Conservation (phyloP, 2,113 vertebrate genomes). For the Saguinus midas region DNA sequence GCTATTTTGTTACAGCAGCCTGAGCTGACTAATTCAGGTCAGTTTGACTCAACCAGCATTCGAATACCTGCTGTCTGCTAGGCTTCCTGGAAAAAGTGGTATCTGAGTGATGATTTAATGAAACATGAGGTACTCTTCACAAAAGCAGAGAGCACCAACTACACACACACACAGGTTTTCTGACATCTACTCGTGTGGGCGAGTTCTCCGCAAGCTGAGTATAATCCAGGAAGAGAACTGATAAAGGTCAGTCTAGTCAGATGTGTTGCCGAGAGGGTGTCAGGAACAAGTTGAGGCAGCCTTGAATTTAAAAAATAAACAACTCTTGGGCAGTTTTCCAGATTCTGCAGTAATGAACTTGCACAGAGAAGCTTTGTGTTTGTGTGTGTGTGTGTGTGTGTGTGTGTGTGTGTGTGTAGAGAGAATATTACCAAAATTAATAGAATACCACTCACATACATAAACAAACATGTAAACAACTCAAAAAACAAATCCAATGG, state of each 20-base stretch:
- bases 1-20: no score
- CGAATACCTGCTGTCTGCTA: not conserved
- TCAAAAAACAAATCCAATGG: not conserved
- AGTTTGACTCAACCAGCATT: not conserved
- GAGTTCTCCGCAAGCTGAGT: not conserved
- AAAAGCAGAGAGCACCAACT: not conserved
- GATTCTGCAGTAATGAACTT: not conserved
- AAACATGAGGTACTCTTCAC: not conserved
- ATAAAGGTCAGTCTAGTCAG: not conserved
- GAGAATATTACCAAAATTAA: no score
- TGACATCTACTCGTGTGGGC: not conserved
- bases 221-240: not conserved
- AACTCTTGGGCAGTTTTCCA: not conserved
- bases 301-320: not conserved
- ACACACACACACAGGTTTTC: not conserved
- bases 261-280: no score
- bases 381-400: not conserved
- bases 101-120: not conserved
- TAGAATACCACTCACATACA: not conserved
- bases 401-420: no score
- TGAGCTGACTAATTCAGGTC: not conserved
- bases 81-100: not conserved
- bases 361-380: not conserved
- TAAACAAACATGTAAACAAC: not conserved
- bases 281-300: accelerated